A percentile compares a stretch with the other conserved stretches of the same genome.
Evolutionary conservation across 2,888 invertebrate genomes (phyloP).

Genomic region (Parascotia fuliginaria): DNA sequence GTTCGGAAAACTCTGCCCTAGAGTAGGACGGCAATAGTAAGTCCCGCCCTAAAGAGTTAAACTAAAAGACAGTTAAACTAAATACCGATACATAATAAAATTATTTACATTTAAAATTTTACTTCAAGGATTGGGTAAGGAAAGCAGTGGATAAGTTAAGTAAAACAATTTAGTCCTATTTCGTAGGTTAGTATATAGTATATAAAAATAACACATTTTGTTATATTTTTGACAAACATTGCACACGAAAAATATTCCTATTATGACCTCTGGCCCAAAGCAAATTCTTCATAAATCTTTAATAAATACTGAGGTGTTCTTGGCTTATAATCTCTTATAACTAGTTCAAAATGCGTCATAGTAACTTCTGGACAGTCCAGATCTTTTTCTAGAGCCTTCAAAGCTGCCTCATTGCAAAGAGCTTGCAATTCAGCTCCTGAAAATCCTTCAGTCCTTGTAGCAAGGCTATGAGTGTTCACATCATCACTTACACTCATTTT

Average conservation of each 20-base stretch:
- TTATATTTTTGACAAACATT: background rate
- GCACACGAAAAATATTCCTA: slow-evolving; percentile 7
- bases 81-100: too few relatives aligned
- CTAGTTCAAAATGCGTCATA: slow-evolving; percentile 90
- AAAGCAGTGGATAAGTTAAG: too few relatives aligned
- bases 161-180: too few relatives aligned
- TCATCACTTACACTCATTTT: slow-evolving; percentile 90
- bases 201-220: too few relatives aligned
- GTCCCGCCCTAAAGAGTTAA: too few relatives aligned
- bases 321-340: slow-evolving; percentile 90
- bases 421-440: slow-evolving; percentile 98
- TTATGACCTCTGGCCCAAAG: slow-evolving; percentile 64
- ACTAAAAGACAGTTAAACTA: too few relatives aligned
- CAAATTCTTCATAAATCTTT: slow-evolving; percentile 89
- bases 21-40: too few relatives aligned
- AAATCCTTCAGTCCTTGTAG: slow-evolving; percentile 90
- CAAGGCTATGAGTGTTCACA: slow-evolving; percentile 88
- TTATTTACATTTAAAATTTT: too few relatives aligned
- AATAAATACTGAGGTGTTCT: slow-evolving; percentile 90
- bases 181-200: too few relatives aligned
- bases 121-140: too few relatives aligned
- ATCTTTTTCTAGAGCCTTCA: slow-evolving; percentile 92
- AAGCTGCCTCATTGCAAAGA: slow-evolving; percentile 96
- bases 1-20: too few relatives aligned
- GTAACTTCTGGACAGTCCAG: slow-evolving; percentile 87